Evolutionary conservation across 2,113 vertebrate genomes (phyloP), one percentile per base, ranked within the genome.

Genomic region (Tamias sibiricus): DNA sequence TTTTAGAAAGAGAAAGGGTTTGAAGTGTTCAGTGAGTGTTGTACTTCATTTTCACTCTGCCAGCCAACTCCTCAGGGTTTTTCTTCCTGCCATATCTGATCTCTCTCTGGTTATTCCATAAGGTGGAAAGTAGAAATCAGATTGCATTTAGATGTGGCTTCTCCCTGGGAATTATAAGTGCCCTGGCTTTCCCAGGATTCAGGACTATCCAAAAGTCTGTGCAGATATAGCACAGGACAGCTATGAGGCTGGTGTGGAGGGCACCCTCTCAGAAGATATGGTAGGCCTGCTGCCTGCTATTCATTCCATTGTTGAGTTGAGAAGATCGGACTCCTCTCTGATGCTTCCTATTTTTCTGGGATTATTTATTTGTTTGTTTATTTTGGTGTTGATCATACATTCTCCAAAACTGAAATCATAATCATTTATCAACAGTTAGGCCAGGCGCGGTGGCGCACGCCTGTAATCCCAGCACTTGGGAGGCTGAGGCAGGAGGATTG

Each of bases 61-160:
- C 71, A 79, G 54, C 69, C 42, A 87, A 62, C 16, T 83, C 42
- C 52, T 62, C 52, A 68, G 59, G 64, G 49, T n/a, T 59, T 90
- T 95, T 95, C 62, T n/a, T n/a, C n/a, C n/a, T n/a, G n/a, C n/a
- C n/a, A n/a, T n/a, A n/a, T n/a, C n/a, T n/a, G n/a, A n/a, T n/a
- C n/a, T n/a, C n/a, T n/a, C n/a, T n/a, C n/a, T n/a, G n/a, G n/a
- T n/a, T n/a, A n/a, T 90, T 54, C 57, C 22, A 2, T 79, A 68
- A 94, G 49, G 85, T 95, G 26, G 64, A 94, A 97, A 94, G n/a
- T 82, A 94, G 54, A 44, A 72, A 69, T 96, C 80, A 95, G 84
- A 82, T 68, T 89, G 68, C 83, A 82, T 85, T 80, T 88, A 54
- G 68, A 81, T 81, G 91, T 62, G 37, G 54, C 37, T 82, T 64